Evolutionary conservation across 2,113 vertebrate genomes (phyloP), one percentile per base, ranked within the genome.

Genomic region (Malurus elegans): DNA sequence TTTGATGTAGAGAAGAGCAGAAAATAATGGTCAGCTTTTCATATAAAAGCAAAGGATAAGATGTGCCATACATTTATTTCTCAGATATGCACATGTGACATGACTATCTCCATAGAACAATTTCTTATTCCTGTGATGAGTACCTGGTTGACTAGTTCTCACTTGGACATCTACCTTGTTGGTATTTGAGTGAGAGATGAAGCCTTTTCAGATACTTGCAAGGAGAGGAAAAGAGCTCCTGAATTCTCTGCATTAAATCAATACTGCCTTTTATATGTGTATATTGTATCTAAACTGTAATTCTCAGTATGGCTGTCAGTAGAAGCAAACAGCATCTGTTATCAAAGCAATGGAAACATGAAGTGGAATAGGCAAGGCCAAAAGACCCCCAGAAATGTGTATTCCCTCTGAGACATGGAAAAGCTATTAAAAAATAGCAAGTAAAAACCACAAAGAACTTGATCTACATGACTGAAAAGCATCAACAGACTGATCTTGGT

Each of bases 1-100:
- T 47, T 38, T 0, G 0, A 18, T 50, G 7, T 24, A 57, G 48
- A 67, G 42, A 67, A 53, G 13, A 60, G 13, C 12, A 61, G 36
- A 85, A 92, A 82, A 76, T 28, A 72, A 72, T 42, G 20, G n/a
- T 12, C 25, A 73, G 6, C 3, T 93, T 83, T 92, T 79, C 19
- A 18, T 36, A 53, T 7, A 60, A 90, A 78, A 79, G 7, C 8
- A 38, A 60, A 73, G 25, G 10, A 56, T 34, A 79, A 42, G 10
- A 2, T n/a, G 19, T 45, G 16, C 8, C 24, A 12, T 29, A 3
- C 28, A 48, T 29, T 42, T 69, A 32, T 66, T 57, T 61, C 21
- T 82, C 45, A 76, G 50, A 50, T 65, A 45, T 10, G 10, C 20
- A n/a, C 15, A 21, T 28, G 29, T 73, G 64, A 60, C 24, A 8